A percentile compares a stretch with the other conserved stretches of the same genome.
These are phyloP conservation scores for Pinna nobilis DNA, from an alignment of 1,140 invertebrate genomes.

Conservation along the genomic window DNA sequence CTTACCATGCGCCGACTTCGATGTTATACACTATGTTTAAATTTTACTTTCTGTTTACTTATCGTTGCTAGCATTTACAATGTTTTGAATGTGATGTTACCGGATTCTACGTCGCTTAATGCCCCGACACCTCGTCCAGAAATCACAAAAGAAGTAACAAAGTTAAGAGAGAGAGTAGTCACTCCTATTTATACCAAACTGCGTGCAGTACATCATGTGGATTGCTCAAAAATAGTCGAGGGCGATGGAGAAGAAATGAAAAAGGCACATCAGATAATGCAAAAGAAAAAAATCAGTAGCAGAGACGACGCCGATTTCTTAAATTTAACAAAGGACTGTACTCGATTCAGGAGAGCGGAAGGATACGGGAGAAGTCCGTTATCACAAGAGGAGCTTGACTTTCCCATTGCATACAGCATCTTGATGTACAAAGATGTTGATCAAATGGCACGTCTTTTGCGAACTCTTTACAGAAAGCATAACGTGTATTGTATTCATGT, in stretches of 20 bases:
- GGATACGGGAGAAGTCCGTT: constrained; percentile 36
- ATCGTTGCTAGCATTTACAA: too few relatives aligned
- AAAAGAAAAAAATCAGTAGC: not conserved
- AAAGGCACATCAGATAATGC: constrained; percentile 6
- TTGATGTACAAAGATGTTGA: constrained; percentile 54
- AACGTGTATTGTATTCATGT: constrained; percentile 71
- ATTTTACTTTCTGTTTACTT: too few relatives aligned
- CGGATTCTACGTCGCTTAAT: too few relatives aligned
- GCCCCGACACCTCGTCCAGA: too few relatives aligned
- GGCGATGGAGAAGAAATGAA: constrained; percentile 15
- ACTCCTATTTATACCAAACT: too few relatives aligned
- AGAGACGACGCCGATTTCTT: constrained; percentile 3
- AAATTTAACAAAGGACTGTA: constrained; percentile 36
- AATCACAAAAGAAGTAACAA: too few relatives aligned
- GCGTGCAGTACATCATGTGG: not conserved
- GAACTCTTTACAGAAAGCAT: constrained; percentile 68
- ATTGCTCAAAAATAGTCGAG: constrained; percentile 25
- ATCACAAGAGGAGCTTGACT: constrained; percentile 50
- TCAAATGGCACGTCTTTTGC: constrained; percentile 63
- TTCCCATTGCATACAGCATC: constrained; percentile 62
- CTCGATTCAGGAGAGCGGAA: constrained; percentile 19
- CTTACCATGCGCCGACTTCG: too few relatives aligned
- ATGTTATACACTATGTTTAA: too few relatives aligned
- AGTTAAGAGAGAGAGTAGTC: too few relatives aligned
- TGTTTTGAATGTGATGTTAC: too few relatives aligned